phyloP scores from a whole-genome alignment of 53 echinoderm and acorn worm species.

The Crossaster papposus region DNA sequence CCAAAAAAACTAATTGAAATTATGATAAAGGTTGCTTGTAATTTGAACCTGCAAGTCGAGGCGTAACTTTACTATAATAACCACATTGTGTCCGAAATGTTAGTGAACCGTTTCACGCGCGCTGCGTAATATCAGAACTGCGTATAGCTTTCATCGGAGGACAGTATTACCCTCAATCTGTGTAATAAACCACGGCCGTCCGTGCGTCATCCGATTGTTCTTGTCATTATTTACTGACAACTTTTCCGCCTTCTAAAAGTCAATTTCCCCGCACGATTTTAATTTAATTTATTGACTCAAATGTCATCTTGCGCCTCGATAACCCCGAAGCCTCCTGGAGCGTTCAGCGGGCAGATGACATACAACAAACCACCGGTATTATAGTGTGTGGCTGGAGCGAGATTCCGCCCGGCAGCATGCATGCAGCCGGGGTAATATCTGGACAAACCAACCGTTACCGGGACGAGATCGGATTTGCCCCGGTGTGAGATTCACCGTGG shows the following conservation, averaged over 20 bases:
- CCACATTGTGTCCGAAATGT: neutral
- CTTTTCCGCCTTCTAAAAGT: slow-evolving; percentile 60
- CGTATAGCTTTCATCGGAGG: neutral
- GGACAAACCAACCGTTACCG: slow-evolving; percentile 34
- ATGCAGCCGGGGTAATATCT: slow-evolving; percentile 24
- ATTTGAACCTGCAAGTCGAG: neutral
- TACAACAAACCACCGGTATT: neutral
- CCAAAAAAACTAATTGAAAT: too few species aligned
- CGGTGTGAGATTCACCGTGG: slow-evolving; percentile 14
- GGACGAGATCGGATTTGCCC: neutral
- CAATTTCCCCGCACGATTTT: slow-evolving; percentile 65
- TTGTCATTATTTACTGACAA: slow-evolving; percentile 59
- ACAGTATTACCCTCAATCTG: neutral
- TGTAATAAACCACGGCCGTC: neutral
- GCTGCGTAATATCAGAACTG: neutral
- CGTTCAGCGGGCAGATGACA: slow-evolving; percentile 42
- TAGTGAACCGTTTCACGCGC: neutral
- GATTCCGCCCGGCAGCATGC: neutral
- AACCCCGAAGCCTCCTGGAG: slow-evolving; percentile 13
- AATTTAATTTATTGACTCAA: slow-evolving; percentile 68
- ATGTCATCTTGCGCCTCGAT: slow-evolving; percentile 49
- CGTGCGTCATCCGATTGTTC: slow-evolving; percentile 25
- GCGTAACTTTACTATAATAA: neutral
- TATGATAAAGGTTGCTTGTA: too few species aligned
- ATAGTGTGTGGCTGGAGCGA: too few species aligned